Evolutionary conservation across 2,888 invertebrate genomes (phyloP), one percentile per base, ranked within the genome.

Genomic region (Polia nebulosa): DNA sequence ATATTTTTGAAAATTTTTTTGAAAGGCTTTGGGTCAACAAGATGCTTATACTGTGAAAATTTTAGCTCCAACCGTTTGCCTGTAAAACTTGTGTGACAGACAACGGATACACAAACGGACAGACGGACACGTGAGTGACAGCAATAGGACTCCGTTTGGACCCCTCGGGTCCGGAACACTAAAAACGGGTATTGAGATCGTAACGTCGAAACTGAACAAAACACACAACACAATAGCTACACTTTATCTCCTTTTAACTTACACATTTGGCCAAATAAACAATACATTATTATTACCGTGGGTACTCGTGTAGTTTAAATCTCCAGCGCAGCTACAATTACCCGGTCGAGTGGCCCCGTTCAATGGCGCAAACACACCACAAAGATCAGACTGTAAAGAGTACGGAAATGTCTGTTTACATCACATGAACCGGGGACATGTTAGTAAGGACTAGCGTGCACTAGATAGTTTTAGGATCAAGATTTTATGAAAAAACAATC

Each of bases 361-460:
- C 80, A 74, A 82, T 72, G 63, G 85, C 70, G 66, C 70, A 82
- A 80, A 82, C 72, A 84, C 72, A 64, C 76, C 75, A 81, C 84
- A 85, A 79, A 85, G 85, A 84, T 86, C 85, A 81, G 72, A 60
- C 78, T 76, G 76, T 76, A 76, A 80, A 74, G 73, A 80, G 78
- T 78, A 72, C 79, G 85, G 85, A 86, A 88, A 82, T 73, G 83
- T 85, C 84, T 83, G 83, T 86, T 84, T 85, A 82, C 81, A 73
- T 81, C 82, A 81, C 83, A 84, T 82, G 76, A 82, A 82, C 81
- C 67, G 72, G 63, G 74, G 67, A 69, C 67, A 73, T 27, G 59
- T 51, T 67, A 29, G 64, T 70, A 22, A 71, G 45, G 80, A 44
- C 4, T 11, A 32, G 29, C 76, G 65, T 39, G 17, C 61, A 78